A percentile compares a stretch with the other conserved stretches of the same genome.
Evolutionary conservation across 2,888 invertebrate species (phyloP).

Genomic region (Stenoptilia bipunctidactyla): DNA sequence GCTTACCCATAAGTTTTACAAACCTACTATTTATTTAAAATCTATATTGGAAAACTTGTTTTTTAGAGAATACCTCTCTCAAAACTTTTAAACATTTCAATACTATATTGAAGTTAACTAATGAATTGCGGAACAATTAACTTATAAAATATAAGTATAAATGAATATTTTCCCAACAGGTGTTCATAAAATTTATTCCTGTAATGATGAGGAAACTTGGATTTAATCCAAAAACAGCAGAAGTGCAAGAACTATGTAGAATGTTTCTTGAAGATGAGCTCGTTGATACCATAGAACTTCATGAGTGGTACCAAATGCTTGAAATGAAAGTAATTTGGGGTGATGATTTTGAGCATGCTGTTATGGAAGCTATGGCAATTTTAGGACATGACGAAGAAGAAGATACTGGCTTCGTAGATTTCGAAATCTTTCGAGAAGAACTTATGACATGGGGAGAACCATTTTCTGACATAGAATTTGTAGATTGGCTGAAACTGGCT

Average conservation of each 20-base stretch:
- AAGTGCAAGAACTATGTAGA: slow-evolving; percentile 34
- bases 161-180: too few relatives aligned
- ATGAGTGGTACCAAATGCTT: slow-evolving; percentile 54
- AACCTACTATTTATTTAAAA: too few relatives aligned
- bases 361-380: slow-evolving; percentile 44
- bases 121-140: too few relatives aligned
- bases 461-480: slow-evolving; percentile 42
- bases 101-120: too few relatives aligned
- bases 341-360: slow-evolving; percentile 45
- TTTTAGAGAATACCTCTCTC: too few relatives aligned
- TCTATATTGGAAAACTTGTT: too few relatives aligned
- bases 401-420: slow-evolving; percentile 30
- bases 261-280: slow-evolving; percentile 51
- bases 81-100: too few relatives aligned
- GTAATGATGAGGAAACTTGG: slow-evolving; percentile 51
- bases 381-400: slow-evolving; percentile 48
- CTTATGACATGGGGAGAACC: slow-evolving; percentile 53
- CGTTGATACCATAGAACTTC: slow-evolving; percentile 50
- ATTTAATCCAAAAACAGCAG: slow-evolving; percentile 50
- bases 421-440: slow-evolving; percentile 40
- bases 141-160: too few relatives aligned
- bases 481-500: slow-evolving; percentile 41
- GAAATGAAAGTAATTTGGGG: slow-evolving; percentile 55
- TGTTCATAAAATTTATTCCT: slow-evolving; percentile 35
- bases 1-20: too few relatives aligned